Evolutionary conservation across 2,113 vertebrate species (phyloP), one percentile per base, ranked within the genome.

Genomic region (Syngnathoides biaculeatus): DNA sequence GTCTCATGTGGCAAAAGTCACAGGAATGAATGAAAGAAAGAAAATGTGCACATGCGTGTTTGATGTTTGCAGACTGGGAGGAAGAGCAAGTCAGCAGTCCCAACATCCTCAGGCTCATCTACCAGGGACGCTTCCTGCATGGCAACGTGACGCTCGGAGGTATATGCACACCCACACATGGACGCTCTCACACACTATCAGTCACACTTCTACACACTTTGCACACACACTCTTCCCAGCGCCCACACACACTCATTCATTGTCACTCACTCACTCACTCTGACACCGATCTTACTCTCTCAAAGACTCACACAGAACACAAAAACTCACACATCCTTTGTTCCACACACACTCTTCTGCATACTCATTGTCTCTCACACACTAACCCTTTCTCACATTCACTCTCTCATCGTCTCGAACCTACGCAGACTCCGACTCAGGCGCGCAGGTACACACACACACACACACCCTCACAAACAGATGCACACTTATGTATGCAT

Each of bases 101-200:
- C 70, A 95, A 94, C 89, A 98, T 98, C 87, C 93, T 98, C 76
- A 90, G 96, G 77, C 94, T 98, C 87, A 98, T 98, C 94, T 98
- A 97, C 93, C 97, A 98, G 93, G 97, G 97, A 78, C 93, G 97
- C 59, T 98, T 98, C 93, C 94, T 98, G 78, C 97, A 98, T 55
- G 97, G 96, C 90, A 98, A 98, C 71, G 97, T 98, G 86, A 98
- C 97, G 77, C 89, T 98, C 93, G 97, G 97, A 97, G 97, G 97
- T 98, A 26, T 48, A 59, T 45, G 22, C 57, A 68, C 64, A 24
- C 20, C 4, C 39, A 24, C 12, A 59, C 67, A 1, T 30, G 12
- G 20, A 26, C 13, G 14, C 50, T 6, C 58, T 11, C 19, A n/a
- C 60, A 43, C 40, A 1, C 22, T 30, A 22, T 14, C 43, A 47